Percentiles rank a stretch among this genome's conserved stretches.
phyloP scores from a whole-genome alignment of 2,797 vertebrate species.

The Mycteria americana region DNA sequence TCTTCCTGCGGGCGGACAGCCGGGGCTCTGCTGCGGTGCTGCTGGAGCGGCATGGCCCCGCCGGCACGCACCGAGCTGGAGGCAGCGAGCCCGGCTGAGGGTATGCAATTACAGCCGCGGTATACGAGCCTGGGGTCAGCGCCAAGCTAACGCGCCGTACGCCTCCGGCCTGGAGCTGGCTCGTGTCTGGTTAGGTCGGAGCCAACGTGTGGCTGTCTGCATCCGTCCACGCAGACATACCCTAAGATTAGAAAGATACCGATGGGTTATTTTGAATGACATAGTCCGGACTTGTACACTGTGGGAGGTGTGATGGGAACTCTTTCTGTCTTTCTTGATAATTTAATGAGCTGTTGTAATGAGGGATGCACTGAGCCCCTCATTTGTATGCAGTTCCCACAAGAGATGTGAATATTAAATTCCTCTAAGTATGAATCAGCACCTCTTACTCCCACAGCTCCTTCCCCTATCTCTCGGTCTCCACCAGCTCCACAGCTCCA shows the following conservation, averaged over 20 bases:
- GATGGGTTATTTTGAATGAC: constrained; percentile 12
- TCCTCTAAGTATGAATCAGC: constrained; percentile 58
- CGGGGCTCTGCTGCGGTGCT: not conserved
- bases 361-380: constrained; percentile 53
- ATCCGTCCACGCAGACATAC: not conserved
- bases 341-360: constrained; percentile 60
- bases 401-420: constrained; percentile 59
- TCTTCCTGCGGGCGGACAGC: not conserved
- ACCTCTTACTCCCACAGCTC: constrained; percentile 51
- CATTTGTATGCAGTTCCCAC: constrained; percentile 61
- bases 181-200: not conserved
- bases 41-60: not conserved
- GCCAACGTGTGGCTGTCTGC: not conserved
- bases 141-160: accelerated
- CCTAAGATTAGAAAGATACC: constrained; percentile 2
- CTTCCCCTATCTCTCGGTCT: not conserved
- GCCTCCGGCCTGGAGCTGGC: not conserved
- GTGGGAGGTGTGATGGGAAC: constrained; percentile 57
- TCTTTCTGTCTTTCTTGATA: constrained; percentile 45
- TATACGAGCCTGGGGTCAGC: not conserved
- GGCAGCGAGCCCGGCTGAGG: accelerated
- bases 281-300: constrained; percentile 14
- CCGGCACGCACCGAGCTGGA: accelerated
- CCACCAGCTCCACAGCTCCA: not conserved
- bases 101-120: not conserved